These are phyloP conservation scores for Prolemur simus DNA, from an alignment of 2,113 vertebrate species.

Conservation along the genomic window DNA sequence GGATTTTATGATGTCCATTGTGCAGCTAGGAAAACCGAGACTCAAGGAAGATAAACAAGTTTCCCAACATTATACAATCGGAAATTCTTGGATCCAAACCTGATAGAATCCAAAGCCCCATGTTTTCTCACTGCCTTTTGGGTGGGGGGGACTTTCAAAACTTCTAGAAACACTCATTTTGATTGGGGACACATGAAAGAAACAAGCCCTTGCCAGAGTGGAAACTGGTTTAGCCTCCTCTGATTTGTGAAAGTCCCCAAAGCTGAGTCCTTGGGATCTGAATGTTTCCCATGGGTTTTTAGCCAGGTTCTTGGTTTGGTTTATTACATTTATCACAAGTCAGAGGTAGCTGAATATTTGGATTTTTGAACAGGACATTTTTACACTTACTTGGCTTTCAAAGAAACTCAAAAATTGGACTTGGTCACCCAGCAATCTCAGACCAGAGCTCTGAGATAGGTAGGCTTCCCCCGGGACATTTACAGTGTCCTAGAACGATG, in stretches of 20 bases:
- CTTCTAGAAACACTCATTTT: conserved; percentile 27
- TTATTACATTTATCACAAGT: neutral
- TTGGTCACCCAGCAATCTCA: neutral
- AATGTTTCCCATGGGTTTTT: neutral
- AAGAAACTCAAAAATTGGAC: neutral
- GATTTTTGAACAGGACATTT: neutral
- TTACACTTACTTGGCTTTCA: conserved; percentile 24
- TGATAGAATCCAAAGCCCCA: neutral
- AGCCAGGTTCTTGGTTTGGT: neutral
- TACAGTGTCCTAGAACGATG: neutral
- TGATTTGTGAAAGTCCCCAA: neutral
- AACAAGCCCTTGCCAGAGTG: neutral
- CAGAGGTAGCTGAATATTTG: neutral
- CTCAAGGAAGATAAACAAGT: neutral
- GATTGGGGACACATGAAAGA: neutral
- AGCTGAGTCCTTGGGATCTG: neutral
- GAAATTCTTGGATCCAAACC: neutral
- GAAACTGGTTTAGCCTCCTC: neutral
- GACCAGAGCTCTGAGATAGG: neutral
- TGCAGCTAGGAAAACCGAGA: neutral
- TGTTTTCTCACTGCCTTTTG: neutral
- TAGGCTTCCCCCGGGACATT: too few relatives aligned
- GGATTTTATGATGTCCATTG: neutral
- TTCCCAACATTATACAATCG: neutral
- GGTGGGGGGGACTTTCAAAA: neutral